Percentiles rank a stretch among this genome's conserved stretches.
These are phyloP conservation scores for Paramisgurnus dabryanus DNA, from an alignment of 2,113 vertebrate genomes.

Conservation along the genomic window DNA sequence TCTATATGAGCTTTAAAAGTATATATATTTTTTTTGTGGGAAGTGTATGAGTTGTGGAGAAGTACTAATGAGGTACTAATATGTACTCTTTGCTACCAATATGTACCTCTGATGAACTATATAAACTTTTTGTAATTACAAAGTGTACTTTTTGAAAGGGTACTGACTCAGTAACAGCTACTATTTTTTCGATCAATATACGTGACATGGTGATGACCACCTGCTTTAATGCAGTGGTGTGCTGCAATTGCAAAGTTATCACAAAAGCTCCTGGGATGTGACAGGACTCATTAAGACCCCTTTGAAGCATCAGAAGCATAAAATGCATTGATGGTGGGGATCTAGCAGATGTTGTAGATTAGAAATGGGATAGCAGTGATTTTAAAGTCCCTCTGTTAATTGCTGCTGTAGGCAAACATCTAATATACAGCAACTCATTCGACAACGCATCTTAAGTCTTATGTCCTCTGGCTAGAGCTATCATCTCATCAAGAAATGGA, in stretches of 20 bases:
- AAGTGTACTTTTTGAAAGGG: no score
- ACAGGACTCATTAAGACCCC: slow-evolving; percentile 65
- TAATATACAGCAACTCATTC: slow-evolving; percentile 35
- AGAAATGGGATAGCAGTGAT: slow-evolving; percentile 55
- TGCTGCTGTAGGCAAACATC: slow-evolving; percentile 57
- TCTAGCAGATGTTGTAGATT: slow-evolving; percentile 57
- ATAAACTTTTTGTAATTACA: no score
- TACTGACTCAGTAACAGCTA: no score
- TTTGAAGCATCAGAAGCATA: slow-evolving; percentile 63
- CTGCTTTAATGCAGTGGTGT: no score
- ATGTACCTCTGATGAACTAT: no score
- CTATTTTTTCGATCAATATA: no score
- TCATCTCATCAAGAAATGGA: slow-evolving; percentile 57
- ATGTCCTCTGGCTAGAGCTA: slow-evolving; percentile 60
- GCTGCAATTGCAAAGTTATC: slow-evolving; percentile 32
- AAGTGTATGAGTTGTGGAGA: no score
- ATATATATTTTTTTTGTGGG: no score
- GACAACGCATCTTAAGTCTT: slow-evolving; percentile 61
- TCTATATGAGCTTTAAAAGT: no score
- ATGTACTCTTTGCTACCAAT: no score
- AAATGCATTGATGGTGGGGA: slow-evolving; percentile 40
- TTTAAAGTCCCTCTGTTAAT: slow-evolving; percentile 64
- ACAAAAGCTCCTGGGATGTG: slow-evolving; percentile 47
- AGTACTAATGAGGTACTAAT: no score
- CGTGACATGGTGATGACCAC: no score